Evolutionary conservation across 2,797 vertebrate genomes (phyloP), one percentile per base, ranked within the genome.

Genomic region (Acanthis flammea): DNA sequence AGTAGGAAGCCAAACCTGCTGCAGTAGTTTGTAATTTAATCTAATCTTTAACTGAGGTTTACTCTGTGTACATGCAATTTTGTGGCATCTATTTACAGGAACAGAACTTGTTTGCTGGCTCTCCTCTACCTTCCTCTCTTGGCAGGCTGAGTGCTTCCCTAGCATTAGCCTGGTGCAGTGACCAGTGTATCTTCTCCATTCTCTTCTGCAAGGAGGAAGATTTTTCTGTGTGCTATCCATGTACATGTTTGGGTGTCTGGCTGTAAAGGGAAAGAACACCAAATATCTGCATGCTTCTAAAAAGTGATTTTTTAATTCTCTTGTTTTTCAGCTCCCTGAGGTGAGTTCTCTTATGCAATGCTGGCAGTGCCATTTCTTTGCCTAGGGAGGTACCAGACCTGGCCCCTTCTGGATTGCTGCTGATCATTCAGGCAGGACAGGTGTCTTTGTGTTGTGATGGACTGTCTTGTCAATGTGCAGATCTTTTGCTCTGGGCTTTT

Each of bases 31-130:
- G 27, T 75, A 24, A 55, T 44, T 41, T 50, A 19, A 55, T 44
- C 44, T 50, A 19, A 76, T 57, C 31, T 76, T 70, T 66, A 62
- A 60, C 71, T 42, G 14, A 78, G 30, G 19, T 60, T 44, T 83
- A 50, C 4, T 9, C 19, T 41, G n/a, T 21, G 22, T 51, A 25
- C 6, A 3, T 0, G 0, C 6, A 23, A 25, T 31, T 87, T 72
- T 71, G 37, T 88, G 53, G 61, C 42, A 77, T 83, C 25, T 86
- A 2, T 95, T 88, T 90, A 33, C 10, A 77, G 63, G 39, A 51
- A 53, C 15, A 88, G 21, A 39, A 28, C 15, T 6, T 51, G 27
- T 82, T 73, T 91, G 12, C 28, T 91, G 37, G 27, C 31, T 90
- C 4, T 58, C 11, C 50, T 68, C 63, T 76, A 27, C 8, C 28